Evolutionary conservation across 2,797 vertebrate species (phyloP).

Genomic region (Geotrypetes seraphini): DNA sequence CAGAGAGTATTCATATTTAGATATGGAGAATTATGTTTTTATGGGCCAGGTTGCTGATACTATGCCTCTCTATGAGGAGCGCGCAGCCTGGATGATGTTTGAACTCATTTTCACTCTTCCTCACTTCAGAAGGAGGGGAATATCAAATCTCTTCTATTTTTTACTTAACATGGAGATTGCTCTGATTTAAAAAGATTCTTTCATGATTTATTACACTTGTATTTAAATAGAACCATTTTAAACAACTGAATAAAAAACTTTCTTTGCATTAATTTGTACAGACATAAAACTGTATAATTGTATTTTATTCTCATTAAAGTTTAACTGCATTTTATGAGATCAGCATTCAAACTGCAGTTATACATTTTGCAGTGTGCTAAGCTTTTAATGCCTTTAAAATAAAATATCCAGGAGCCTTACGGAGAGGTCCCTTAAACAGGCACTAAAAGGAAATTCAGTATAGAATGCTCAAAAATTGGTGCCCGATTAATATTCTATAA

Average conservation of each 20-base stretch:
- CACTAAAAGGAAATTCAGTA: no score
- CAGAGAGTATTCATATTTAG: no score
- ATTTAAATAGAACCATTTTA: no score
- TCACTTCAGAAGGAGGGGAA: not conserved
- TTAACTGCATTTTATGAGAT: slow-evolving; percentile 35
- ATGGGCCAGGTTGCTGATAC: slow-evolving; percentile 9
- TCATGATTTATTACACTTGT: slow-evolving; percentile 17
- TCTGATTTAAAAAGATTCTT: slow-evolving; percentile 2
- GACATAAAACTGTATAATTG: slow-evolving; percentile 7
- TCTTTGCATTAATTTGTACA: slow-evolving; percentile 26
- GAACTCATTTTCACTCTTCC: slow-evolving; percentile 1
- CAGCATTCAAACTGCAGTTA: slow-evolving; percentile 8
- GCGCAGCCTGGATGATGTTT: slow-evolving; percentile 16
- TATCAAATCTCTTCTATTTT: slow-evolving; percentile 19
- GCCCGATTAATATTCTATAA: no score
- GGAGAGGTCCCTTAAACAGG: no score
- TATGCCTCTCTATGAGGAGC: slow-evolving; percentile 39
- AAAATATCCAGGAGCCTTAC: no score
- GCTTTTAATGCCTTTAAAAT: no score
- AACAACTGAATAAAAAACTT: slow-evolving; percentile 15
- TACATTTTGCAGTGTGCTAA: no score
- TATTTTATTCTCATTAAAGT: slow-evolving; percentile 6
- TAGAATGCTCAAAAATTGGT: no score
- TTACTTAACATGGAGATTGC: slow-evolving; percentile 5
- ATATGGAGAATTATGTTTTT: slow-evolving; percentile 7